Evolutionary conservation across 2,888 invertebrate genomes (phyloP), one percentile per base, ranked within the genome.

Genomic region (Drosophila heteroneura): DNA sequence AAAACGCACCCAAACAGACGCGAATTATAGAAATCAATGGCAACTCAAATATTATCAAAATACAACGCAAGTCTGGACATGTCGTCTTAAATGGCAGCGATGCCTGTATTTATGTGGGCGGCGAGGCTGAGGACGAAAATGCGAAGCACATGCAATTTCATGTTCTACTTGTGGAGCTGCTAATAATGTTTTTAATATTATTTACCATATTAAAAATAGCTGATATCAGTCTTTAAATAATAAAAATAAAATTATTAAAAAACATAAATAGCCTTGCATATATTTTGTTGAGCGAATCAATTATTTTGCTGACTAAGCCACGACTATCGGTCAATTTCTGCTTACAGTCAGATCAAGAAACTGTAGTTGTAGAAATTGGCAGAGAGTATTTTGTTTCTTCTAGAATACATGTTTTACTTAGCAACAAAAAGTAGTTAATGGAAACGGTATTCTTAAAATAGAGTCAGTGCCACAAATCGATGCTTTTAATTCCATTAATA

Each of bases 171-270:
- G 1, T 76, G 3, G 76, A 78, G 41, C 49, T 67, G 22, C 12
- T 78, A 2, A 33, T 78, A 10, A 39, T 78, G 37, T 12, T 78
- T 5, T 3, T 76, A 3, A 76, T 80, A 56, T 59, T 67, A 14
- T 33, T 47, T 3, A 10, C 56, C 7, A 26, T 80, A 6, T 32
- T 67, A 0, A 64, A 47, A 59, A 37, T 61, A 33, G n/a, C 19
- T 7, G 28, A 52, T 5, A 2, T 22, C 9, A 3, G 14, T 14
- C 51, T 22, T 57, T 71, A 71, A 70, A 41, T 26, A 49, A 32
- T 22, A 52, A 58, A 51, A 58, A 51, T 22, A 1, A 33, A 4
- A 35, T 7, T 22, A 22, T 16, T n/a, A 37, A n/a, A n/a, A n/a
- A n/a, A 56, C 7, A 56, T 35, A 37, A 19, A 37, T 3, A 3